A percentile compares a stretch with the other conserved stretches of the same genome.
Conservation (phyloP, 2,113 vertebrate species). For the Psophia crepitans region DNA sequence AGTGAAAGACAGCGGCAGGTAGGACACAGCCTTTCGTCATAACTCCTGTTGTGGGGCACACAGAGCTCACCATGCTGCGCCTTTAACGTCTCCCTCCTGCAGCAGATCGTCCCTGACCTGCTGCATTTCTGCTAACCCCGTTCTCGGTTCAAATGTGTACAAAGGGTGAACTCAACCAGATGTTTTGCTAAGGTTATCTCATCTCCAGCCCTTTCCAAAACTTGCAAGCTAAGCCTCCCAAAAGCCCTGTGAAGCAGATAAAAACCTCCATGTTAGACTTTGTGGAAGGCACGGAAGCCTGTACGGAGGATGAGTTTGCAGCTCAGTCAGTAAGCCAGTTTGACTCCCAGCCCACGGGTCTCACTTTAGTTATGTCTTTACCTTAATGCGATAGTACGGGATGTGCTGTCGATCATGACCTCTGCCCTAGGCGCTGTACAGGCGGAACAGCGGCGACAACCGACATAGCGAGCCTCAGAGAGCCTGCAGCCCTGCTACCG, state of each 20-base stretch:
- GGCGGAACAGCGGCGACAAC: neutral
- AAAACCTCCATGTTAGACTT: neutral
- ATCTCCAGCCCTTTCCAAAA: neutral
- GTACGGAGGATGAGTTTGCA: neutral
- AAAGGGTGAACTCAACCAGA: neutral
- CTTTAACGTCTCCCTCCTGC: neutral
- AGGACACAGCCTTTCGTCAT: neutral
- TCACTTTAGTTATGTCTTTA: neutral
- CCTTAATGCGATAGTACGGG: rapidly evolving
- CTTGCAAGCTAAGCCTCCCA: neutral
- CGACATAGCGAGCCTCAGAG: neutral
- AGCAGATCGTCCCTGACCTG: neutral
- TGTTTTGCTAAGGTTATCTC: neutral
- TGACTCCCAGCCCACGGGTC: rapidly evolving
- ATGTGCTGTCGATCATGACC: neutral
- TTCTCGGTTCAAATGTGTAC: neutral
- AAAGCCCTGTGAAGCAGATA: neutral
- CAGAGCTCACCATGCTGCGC: rapidly evolving
- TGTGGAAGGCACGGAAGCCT: neutral
- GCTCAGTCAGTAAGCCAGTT: neutral
- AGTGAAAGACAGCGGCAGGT: neutral
- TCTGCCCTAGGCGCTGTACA: rapidly evolving
- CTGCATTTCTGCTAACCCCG: neutral
- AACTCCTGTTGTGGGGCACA: neutral
- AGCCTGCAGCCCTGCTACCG: neutral